Evolutionary conservation across 2,113 vertebrate species (phyloP).

Genomic region (Sciurus niger): DNA sequence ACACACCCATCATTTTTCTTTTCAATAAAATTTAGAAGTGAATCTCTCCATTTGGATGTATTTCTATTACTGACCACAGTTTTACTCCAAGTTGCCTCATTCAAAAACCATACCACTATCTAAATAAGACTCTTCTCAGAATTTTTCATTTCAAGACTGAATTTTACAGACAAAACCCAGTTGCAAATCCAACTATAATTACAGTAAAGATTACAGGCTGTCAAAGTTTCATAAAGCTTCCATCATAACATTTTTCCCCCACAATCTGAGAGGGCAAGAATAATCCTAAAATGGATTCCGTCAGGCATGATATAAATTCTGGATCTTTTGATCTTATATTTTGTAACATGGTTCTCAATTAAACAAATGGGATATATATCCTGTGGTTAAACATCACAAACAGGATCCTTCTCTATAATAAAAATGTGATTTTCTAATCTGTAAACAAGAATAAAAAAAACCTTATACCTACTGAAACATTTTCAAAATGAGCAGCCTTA

Average conservation of each 20-base stretch:
- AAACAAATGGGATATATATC: background rate
- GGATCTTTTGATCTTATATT: background rate
- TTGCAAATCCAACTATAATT: constrained; percentile 53
- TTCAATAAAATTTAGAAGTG: constrained; percentile 6
- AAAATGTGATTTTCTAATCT: background rate
- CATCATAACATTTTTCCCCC: constrained; percentile 43
- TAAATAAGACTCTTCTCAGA: background rate
- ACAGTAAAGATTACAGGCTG: constrained; percentile 15
- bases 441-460: background rate
- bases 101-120: background rate
- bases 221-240: constrained; percentile 46
- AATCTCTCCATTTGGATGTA: background rate
- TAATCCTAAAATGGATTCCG: constrained; percentile 32
- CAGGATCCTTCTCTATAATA: background rate
- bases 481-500: constrained; percentile 15
- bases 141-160: constrained; percentile 5
- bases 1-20: background rate
- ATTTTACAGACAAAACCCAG: constrained; percentile 62
- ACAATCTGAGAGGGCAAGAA: constrained; percentile 34
- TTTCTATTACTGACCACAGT: background rate
- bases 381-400: constrained; percentile 12
- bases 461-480: background rate
- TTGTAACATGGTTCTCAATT: constrained; percentile 50
- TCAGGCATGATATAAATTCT: constrained; percentile 47
- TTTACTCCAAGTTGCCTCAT: background rate